Base-by-base conservation (phyloP, 2,888 invertebrate species). In the Phortica okadai region DNA sequence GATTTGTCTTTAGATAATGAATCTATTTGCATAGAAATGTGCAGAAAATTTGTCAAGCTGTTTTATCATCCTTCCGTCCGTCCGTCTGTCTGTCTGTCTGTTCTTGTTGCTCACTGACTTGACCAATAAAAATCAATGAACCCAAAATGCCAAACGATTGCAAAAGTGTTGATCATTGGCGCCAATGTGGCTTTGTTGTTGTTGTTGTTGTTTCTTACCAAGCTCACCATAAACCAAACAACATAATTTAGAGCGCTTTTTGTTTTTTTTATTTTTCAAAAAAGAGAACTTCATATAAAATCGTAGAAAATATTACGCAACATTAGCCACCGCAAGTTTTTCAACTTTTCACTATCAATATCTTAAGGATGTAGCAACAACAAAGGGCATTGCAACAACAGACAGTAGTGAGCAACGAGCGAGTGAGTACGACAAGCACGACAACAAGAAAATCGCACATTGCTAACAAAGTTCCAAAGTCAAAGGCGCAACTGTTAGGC, bases 381-480 rank as follows among this genome's bases (percentile, higher is more conserved):
- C 74, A 74, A 79, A 1, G 33, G 33, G 33, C 33, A 33, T 33
- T 33, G 33, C 33, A 33, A 70, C 50, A 50, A 14, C 50, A 50
- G 45, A 10, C 45, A 45, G 21, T 21, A 59, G 59, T 10, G 21
- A 72, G 41, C 74, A 86, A 80, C 84, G 76, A 74, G 62, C 42
- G 45, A 67, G 67, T 21, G 41, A 41, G 42, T 41, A 66, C 6
- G 76, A 44, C 45, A 74, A 67, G 56, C 74, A 75, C 50, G 64
- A 45, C 10, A 70, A 66, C 76, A 72, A 73, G 73, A 72, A 64
- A 59, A 62, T 42, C 21, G 76, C 62, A 25, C 62, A 62, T 76
- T 85, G 82, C 82, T 80, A 88, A 86, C 82, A 85, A 86, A 88
- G 83, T 87, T 86, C 77, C 81, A 80, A 83, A 86, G 88, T 86